A percentile compares a stretch with the other conserved stretches of the same genome.
Conservation (phyloP, 2,113 vertebrate genomes). For the Camelus dromedarius region DNA sequence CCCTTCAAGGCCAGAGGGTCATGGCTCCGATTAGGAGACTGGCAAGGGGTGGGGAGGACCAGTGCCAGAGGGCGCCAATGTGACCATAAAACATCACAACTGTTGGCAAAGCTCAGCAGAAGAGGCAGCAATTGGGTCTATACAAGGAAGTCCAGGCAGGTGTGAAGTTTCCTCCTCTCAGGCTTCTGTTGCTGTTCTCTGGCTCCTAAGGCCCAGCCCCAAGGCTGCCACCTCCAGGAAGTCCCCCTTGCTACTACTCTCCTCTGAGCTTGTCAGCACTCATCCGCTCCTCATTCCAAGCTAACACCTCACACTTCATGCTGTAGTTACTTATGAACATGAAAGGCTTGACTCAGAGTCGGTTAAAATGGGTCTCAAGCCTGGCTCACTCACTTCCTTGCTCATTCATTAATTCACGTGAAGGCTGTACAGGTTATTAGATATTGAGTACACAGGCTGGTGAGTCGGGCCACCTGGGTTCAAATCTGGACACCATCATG, state of each 20-base stretch:
- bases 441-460: background rate
- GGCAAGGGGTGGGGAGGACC: background rate
- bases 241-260: background rate
- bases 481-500: background rate
- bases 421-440: background rate
- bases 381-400: background rate
- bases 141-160: background rate
- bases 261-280: background rate
- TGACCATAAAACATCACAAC: background rate
- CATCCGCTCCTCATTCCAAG: background rate
- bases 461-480: background rate
- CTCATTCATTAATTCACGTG: background rate
- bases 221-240: slow-evolving; percentile 41
- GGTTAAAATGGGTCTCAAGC: background rate
- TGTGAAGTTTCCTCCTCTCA: background rate
- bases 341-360: background rate
- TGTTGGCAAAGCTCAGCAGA: background rate
- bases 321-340: background rate
- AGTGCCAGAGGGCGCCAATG: slow-evolving; percentile 37
- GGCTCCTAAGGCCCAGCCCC: background rate
- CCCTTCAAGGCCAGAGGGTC: slow-evolving; percentile 35
- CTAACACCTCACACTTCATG: background rate
- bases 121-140: background rate
- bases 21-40: slow-evolving; percentile 44
- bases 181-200: background rate